Evolutionary conservation across 2,113 vertebrate species (phyloP), one percentile per base, ranked within the genome.

Genomic region (Bagarius yarrelli): DNA sequence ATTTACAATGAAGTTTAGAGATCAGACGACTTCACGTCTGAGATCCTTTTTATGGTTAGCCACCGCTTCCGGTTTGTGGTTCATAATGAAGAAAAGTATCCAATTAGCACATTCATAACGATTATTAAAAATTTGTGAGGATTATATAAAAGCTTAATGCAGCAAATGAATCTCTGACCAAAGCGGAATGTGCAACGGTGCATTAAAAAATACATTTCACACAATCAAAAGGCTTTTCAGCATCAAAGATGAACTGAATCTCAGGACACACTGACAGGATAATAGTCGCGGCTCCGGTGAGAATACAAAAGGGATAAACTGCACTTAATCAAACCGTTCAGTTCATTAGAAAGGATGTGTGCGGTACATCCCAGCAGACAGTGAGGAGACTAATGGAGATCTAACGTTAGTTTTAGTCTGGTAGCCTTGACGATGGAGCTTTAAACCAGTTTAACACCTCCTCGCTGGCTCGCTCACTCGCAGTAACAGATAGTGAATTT

Each of bases 21-120:
- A 47, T 47, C 44, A 6, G 44, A 47, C 44, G 8, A 3, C 44
- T 8, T 11, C 44, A 47, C 36, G 44, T 52, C 44, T 44, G 21
- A 25, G 21, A 30, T 11, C 15, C 40, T 70, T 2, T 11, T 71
- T 52, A 52, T 0, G 2, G 14, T 16, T 9, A 9, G 44, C 44
- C 44, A 6, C 1, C 47, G 15, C 40, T 44, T 53, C 70, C 2
- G 27, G 70, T 32, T 47, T 53, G n/a, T 53, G 18, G 19, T 1
- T 6, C 25, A 21, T 30, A 55, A 73, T 34, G 32, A 53, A 55
- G 5, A 55, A 32, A 73, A 32, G 4, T 47, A 61, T 76, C 57
- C 74, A 60, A 76, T 61, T 76, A 61, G 36, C 47, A n/a, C 8
- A 60, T 53, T 72, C 50, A 53, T 53, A 55, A 73, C 53, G 30